Evolutionary conservation across 2,888 invertebrate species (phyloP).

Genomic region (Augochlorella aurata): DNA sequence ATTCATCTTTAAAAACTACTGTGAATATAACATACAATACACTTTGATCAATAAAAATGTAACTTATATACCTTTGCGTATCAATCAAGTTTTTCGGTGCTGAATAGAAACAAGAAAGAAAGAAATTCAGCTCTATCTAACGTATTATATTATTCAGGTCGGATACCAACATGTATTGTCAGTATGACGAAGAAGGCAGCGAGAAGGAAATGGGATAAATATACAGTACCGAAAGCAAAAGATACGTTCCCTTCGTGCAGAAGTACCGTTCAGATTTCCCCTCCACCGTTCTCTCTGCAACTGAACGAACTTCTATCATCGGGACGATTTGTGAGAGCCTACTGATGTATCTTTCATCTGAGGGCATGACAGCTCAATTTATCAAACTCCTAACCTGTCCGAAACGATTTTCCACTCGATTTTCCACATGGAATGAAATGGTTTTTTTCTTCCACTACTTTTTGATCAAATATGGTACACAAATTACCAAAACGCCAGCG

Average conservation of each 20-base stretch:
- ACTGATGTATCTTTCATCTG: conserved; percentile 28
- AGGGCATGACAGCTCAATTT: conserved; percentile 22
- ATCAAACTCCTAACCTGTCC: conserved; percentile 8
- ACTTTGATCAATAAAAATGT: too few species aligned
- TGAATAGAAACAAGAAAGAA: neutral
- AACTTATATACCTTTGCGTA: too few species aligned
- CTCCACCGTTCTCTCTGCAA: conserved; percentile 3
- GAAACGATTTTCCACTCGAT: conserved; percentile 26
- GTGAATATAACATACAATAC: too few species aligned
- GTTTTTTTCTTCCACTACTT: neutral
- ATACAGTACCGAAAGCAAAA: conserved; percentile 2
- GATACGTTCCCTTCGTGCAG: conserved; percentile 6
- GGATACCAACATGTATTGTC: conserved; percentile 23
- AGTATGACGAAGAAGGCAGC: neutral
- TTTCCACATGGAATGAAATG: neutral
- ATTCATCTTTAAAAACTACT: too few species aligned
- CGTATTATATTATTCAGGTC: conserved; percentile 12
- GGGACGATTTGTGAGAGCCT: conserved; percentile 14
- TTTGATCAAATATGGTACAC: neutral
- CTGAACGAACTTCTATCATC: conserved; percentile 14
- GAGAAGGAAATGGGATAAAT: neutral
- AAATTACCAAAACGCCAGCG: neutral
- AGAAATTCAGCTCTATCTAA: conserved; percentile 16
- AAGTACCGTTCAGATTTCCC: conserved; percentile 25
- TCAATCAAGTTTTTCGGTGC: too few species aligned